phyloP scores from a whole-genome alignment of 2,797 vertebrate species.

The Diceros bicornis region DNA sequence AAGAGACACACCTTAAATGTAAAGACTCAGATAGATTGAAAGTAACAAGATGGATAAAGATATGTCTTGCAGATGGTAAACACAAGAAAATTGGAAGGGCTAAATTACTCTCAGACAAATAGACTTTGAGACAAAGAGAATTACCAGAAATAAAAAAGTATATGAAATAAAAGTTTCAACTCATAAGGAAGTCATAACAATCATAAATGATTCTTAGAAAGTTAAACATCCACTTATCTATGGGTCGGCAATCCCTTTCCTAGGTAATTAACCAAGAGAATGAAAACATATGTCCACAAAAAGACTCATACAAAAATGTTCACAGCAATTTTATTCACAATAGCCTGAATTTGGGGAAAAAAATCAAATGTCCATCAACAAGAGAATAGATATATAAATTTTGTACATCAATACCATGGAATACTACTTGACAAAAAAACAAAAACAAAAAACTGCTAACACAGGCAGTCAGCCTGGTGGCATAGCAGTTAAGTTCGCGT shows the following conservation, averaged over 20 bases:
- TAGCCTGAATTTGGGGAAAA: background rate
- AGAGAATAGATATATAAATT: background rate
- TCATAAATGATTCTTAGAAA: background rate
- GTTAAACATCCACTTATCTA: background rate
- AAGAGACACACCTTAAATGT: background rate
- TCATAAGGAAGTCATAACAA: background rate
- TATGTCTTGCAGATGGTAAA: background rate
- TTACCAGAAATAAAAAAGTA: background rate
- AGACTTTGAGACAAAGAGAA: background rate
- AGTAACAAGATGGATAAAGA: background rate
- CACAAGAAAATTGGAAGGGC: background rate
- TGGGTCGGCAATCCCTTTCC: background rate
- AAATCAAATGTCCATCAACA: background rate
- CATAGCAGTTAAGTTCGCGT: no score
- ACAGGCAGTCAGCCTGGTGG: no score
- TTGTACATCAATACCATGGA: background rate
- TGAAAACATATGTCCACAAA: background rate
- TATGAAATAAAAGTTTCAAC: background rate
- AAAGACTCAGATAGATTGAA: conserved; percentile 6
- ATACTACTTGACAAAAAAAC: background rate
- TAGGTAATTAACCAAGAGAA: conserved; percentile 17
- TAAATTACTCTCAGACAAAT: background rate
- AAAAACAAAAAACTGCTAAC: background rate
- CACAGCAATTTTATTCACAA: background rate
- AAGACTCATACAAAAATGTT: background rate